Evolutionary conservation across 2,797 vertebrate species (phyloP), one percentile per base, ranked within the genome.

Genomic region (Streptopelia turtur): DNA sequence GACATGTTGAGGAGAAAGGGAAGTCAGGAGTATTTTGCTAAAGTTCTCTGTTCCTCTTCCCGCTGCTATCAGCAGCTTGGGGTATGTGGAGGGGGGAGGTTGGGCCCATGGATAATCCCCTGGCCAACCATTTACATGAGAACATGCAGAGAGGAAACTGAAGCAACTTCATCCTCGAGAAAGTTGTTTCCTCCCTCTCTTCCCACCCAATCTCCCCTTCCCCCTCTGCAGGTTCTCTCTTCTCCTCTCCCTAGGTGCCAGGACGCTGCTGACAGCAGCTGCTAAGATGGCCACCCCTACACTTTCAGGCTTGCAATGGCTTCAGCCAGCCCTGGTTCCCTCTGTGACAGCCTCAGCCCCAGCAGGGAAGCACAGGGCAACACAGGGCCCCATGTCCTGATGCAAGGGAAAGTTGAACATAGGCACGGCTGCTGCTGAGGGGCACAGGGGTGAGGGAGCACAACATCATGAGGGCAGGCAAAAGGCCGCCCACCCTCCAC

Each of bases 11-110:
- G 35, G 6, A 61, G n/a, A 90, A 89, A 56, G 88, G 35, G 93
- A 97, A 96, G 90, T 96, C 33, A 47, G 35, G 43, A 31, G 30
- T n/a, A 13, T 80, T 88, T 76, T 93, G 61, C 43, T 94, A 70
- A 93, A 94, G 16, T 12, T 57, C 33, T 31, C 33, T 47, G 91
- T 97, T 96, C 92, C 93, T 92, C 86, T 65, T 84, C 71, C 69
- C 78, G 27, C 57, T 65, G 20, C 3, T 66, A 60, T 37, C 45
- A 83, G 74, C 79, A 72, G 76, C 87, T 35, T 8, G 6, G 23
- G 31, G 27, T 5, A 30, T 31, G 22, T 22, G 5, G 1, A 87
- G 25, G 45, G 45, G 45, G 41, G 53, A 88, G 87, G 27, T 16
- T 11, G 6, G 33, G 33, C 31, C 28, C 53, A 49, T 50, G 43